phyloP scores from a whole-genome alignment of 2,113 vertebrate genomes.

The Tringa solitaria region DNA sequence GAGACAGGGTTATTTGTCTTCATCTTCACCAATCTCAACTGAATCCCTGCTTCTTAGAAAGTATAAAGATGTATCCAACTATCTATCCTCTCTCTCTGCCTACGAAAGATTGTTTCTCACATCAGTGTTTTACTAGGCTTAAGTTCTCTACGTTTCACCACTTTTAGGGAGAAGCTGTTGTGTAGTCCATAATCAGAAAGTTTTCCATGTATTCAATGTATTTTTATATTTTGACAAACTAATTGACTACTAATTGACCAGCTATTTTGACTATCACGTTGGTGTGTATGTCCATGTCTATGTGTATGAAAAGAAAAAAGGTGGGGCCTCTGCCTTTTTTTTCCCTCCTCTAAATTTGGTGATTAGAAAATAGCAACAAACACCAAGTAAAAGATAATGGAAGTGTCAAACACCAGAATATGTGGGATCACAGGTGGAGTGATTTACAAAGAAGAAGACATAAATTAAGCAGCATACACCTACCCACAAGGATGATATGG shows the following conservation, averaged over 20 bases:
- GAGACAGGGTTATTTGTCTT: background rate
- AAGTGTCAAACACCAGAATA: background rate
- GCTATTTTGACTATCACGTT: background rate
- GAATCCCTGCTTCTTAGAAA: background rate
- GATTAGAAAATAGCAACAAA: background rate
- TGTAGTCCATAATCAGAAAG: background rate
- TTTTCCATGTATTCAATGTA: background rate
- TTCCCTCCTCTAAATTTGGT: background rate
- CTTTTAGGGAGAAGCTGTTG: background rate
- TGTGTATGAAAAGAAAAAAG: background rate
- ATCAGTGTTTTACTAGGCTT: background rate
- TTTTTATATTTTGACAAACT: background rate
- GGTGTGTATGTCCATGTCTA: background rate
- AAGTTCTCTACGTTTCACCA: background rate
- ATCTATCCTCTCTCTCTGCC: background rate
- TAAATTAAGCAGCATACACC: background rate
- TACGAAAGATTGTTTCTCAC: background rate
- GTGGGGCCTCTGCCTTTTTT: background rate
- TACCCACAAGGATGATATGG: background rate
- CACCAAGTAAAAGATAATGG: background rate
- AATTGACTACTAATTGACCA: background rate
- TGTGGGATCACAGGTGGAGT: background rate
- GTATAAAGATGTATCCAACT: background rate
- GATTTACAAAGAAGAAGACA: background rate
- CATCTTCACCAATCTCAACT: background rate